These are phyloP conservation scores for Odocoileus virginianus DNA, from an alignment of 2,113 vertebrate genomes.

Conservation along the genomic window DNA sequence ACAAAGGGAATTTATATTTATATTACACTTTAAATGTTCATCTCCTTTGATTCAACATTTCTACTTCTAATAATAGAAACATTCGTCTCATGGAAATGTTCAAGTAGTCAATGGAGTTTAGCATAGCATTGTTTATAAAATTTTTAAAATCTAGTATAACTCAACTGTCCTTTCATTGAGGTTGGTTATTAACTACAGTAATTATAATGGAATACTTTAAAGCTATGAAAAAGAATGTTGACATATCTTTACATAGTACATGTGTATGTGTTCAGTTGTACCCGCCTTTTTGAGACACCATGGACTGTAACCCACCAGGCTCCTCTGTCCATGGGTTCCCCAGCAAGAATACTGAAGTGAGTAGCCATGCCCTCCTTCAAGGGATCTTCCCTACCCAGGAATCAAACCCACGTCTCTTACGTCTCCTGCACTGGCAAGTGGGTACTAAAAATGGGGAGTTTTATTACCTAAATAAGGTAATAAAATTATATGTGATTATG, in stretches of 20 bases:
- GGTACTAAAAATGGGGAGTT: not conserved
- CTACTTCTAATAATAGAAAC: not conserved
- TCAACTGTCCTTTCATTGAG: not conserved
- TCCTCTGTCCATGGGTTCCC: not conserved
- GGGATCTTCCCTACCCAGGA: not conserved
- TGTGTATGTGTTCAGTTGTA: rapidly evolving
- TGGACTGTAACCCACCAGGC: not conserved
- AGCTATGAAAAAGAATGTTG: not conserved
- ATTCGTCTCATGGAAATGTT: not conserved
- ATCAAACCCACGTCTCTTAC: not conserved
- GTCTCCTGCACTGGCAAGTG: not conserved
- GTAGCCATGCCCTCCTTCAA: not conserved
- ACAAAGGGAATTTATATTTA: not conserved
- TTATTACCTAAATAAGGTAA: not conserved
- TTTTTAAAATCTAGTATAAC: not conserved
- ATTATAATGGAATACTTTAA: not conserved
- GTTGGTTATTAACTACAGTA: not conserved
- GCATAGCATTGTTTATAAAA: not conserved
- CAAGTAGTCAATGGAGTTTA: not conserved
- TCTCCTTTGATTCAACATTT: conserved; percentile 6
- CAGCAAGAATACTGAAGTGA: not conserved
- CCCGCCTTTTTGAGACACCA: not conserved
- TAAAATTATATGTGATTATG: not conserved
- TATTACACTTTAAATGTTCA: not conserved
- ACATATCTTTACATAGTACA: not conserved